Percentiles rank a stretch among this genome's conserved stretches.
Conservation (phyloP, 2,113 vertebrate species). For the Cercopithecus mona region DNA sequence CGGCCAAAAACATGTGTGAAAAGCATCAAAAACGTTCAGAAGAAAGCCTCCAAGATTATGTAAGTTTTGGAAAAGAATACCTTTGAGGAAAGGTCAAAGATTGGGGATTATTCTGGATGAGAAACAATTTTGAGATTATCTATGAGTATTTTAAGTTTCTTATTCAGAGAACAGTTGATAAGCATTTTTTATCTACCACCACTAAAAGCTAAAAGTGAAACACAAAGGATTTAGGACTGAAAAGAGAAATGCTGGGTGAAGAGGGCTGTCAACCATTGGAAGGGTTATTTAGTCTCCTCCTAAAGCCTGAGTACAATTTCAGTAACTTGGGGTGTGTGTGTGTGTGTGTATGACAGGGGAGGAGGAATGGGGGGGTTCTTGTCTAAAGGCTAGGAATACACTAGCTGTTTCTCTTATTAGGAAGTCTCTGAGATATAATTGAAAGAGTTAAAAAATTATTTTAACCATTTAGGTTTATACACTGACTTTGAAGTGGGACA, state of each 20-base stretch:
- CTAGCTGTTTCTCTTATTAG: not conserved
- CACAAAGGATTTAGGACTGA: slow-evolving; percentile 1
- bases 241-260: not conserved
- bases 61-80: slow-evolving; percentile 42
- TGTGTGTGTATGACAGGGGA: no score
- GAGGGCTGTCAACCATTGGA: not conserved
- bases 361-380: not conserved
- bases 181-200: not conserved
- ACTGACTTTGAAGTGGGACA: not conserved
- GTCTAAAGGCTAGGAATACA: not conserved
- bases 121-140: slow-evolving; percentile 42
- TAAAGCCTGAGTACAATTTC: not conserved
- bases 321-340: not conserved
- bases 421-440: not conserved
- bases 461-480: slow-evolving; percentile 17
- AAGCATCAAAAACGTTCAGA: not conserved
- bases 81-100: slow-evolving; percentile 42
- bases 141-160: slow-evolving; percentile 51
- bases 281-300: not conserved
- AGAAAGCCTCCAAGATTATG: slow-evolving; percentile 43
- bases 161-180: slow-evolving; percentile 29
- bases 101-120: slow-evolving; percentile 41
- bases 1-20: not conserved
- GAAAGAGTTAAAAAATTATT: not conserved
- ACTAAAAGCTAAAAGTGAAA: slow-evolving; percentile 13